A percentile compares a stretch with the other conserved stretches of the same genome.
Conservation (phyloP, 2,113 vertebrate species). For the Vireo altiloquus region DNA sequence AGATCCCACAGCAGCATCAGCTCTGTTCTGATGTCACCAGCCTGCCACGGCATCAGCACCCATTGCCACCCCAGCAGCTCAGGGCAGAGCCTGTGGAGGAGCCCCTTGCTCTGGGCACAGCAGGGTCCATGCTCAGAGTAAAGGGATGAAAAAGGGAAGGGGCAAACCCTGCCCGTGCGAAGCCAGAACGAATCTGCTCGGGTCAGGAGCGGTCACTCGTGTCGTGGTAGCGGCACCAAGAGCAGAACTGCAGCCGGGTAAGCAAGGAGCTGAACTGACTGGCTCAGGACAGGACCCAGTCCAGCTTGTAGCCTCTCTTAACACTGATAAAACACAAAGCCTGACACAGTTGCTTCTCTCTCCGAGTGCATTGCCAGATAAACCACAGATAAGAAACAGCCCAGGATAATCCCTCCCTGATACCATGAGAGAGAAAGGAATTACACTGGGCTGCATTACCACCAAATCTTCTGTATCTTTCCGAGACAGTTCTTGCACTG, state of each 20-base stretch:
- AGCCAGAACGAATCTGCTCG: background rate
- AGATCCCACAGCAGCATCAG: background rate
- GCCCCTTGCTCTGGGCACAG: background rate
- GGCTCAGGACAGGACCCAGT: background rate
- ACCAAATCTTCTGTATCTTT: background rate
- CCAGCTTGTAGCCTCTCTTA: background rate
- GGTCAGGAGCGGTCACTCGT: background rate
- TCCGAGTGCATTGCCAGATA: conserved; percentile 28
- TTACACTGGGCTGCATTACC: background rate
- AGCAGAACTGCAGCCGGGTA: background rate
- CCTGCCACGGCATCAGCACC: background rate
- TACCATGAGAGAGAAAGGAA: conserved; percentile 1
- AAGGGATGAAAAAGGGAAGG: background rate
- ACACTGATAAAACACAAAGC: conserved; percentile 5
- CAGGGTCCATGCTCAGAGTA: background rate
- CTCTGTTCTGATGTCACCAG: background rate
- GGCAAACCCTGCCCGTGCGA: background rate
- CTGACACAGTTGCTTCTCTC: background rate
- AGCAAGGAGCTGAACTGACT: background rate
- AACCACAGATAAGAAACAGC: conserved; percentile 35
- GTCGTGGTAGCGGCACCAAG: background rate
- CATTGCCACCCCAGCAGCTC: background rate
- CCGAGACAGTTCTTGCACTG: background rate
- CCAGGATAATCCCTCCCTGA: conserved; percentile 5
- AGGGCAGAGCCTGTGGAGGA: fast-evolving